Evolutionary conservation across 2,888 invertebrate species (phyloP).

Genomic region (Clivina fossor): DNA sequence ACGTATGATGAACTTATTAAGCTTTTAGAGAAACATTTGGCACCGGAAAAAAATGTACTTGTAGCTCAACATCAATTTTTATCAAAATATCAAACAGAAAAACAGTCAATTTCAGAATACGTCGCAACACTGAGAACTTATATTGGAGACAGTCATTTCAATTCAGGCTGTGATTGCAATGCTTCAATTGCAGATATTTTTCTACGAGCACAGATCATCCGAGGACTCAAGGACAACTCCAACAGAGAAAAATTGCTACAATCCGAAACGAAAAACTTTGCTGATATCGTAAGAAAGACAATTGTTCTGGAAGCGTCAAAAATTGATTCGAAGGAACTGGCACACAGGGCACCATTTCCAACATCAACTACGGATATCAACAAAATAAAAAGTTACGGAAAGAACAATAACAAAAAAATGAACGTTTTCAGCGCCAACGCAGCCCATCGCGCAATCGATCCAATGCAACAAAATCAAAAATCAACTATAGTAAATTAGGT

Average conservation of each 20-base stretch:
- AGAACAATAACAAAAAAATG: no score
- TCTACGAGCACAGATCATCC: conserved; percentile 6
- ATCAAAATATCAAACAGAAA: conserved; percentile 25
- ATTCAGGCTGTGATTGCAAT: not conserved
- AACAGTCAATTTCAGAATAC: conserved; percentile 24
- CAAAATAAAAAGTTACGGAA: not conserved
- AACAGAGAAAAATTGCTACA: conserved; percentile 30
- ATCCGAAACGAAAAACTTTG: conserved; percentile 16
- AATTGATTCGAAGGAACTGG: conserved; percentile 20
- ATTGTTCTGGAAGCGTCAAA: conserved; percentile 31
- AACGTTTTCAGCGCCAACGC: no score
- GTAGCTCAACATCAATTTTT: conserved; percentile 6
- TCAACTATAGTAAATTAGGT: conserved; percentile 4
- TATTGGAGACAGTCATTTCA: not conserved
- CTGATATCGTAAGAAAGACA: conserved; percentile 32
- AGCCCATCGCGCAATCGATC: no score
- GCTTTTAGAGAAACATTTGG: conserved; percentile 20
- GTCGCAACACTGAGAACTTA: conserved; percentile 5
- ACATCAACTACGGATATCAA: conserved; percentile 1
- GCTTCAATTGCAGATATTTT: conserved; percentile 4
- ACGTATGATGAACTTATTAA: conserved; percentile 12
- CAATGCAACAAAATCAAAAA: no score
- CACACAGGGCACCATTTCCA: not conserved
- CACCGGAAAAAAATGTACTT: conserved; percentile 21
- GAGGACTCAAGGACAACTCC: conserved; percentile 15